A percentile compares a stretch with the other conserved stretches of the same genome.
Evolutionary conservation across 2,113 vertebrate genomes (phyloP).

Genomic region (Micronycteris hirsuta): DNA sequence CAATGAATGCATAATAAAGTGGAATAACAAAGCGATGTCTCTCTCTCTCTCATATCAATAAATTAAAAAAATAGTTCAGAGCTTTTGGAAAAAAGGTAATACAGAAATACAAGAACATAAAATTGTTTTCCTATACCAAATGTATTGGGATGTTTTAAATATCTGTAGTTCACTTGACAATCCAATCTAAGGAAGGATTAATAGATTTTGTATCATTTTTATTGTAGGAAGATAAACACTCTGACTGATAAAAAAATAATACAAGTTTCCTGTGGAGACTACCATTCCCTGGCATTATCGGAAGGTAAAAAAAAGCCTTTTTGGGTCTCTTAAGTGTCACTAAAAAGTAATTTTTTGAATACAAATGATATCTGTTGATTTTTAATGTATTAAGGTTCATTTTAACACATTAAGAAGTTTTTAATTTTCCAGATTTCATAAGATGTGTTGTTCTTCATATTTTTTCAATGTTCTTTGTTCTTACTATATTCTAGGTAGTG

Average conservation of each 20-base stretch:
- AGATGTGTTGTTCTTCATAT: not conserved
- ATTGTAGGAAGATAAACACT: constrained; percentile 65
- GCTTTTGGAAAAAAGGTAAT: not conserved
- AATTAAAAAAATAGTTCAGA: too few relatives aligned
- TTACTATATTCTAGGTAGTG: not conserved
- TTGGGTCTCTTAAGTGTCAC: not conserved
- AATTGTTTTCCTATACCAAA: not conserved
- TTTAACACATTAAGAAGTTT: constrained; percentile 11
- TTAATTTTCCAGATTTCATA: not conserved
- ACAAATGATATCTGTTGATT: not conserved
- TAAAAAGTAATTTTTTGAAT: not conserved
- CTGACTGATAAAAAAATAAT: constrained; percentile 83
- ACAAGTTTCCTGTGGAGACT: constrained; percentile 90
- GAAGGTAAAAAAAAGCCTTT: constrained; percentile 80
- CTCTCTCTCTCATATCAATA: too few relatives aligned
- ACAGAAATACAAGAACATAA: not conserved
- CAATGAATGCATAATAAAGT: too few relatives aligned
- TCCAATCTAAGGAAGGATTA: not conserved
- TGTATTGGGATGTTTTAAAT: not conserved
- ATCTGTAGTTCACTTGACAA: not conserved
- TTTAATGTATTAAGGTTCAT: not conserved
- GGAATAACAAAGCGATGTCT: too few relatives aligned
- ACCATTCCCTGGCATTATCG: constrained; percentile 90
- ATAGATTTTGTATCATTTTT: constrained; percentile 22
- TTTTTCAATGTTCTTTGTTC: not conserved